Evolutionary conservation across 2,797 vertebrate species (phyloP), one percentile per base, ranked within the genome.

Genomic region (Salarias fasciatus): DNA sequence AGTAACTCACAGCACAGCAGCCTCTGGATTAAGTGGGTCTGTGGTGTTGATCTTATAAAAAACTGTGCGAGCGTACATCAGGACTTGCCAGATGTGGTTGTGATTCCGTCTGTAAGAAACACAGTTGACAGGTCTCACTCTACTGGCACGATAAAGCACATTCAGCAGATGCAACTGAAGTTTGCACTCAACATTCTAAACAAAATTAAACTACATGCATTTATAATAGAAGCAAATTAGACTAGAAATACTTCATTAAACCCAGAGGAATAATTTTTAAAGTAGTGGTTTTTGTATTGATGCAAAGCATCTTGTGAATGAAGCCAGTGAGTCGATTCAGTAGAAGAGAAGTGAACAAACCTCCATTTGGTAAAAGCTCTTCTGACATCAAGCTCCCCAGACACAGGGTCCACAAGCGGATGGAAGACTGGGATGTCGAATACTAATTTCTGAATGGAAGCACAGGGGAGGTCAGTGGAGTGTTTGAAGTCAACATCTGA

Each of bases 61-160:
- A 83, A 99, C 89, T 37, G 96, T 94, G 47, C 98, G 92, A 33
- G 97, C 97, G 0, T 98, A 99, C 97, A 99, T 98, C 56, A 99
- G 73, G 31, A 99, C 95, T 83, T 99, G 98, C 97, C 98, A 99
- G 84, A 99, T 98, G 84, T 98, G 98, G 79, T 98, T 99, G 87
- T 99, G 96, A 89, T 98, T 99, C 77, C 97, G 93, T 88, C 98
- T 99, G 44, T 24, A 24, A 24, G 18, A 24, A 24, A 24, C 18
- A 24, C n/a, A n/a, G 18, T 24, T 24, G 24, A 24, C 18, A 24
- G 18, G 18, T 24, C 18, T 24, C 24, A 24, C 3, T 24, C 18
- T 24, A 2, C 18, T 24, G 18, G 18, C 18, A 24, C 18, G 24
- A 24, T 24, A 24, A 24, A 2, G 3, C 3, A 2, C 18, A 24